Evolutionary conservation across 2,113 vertebrate genomes (phyloP).

Genomic region (Pelmatolapia mariae): DNA sequence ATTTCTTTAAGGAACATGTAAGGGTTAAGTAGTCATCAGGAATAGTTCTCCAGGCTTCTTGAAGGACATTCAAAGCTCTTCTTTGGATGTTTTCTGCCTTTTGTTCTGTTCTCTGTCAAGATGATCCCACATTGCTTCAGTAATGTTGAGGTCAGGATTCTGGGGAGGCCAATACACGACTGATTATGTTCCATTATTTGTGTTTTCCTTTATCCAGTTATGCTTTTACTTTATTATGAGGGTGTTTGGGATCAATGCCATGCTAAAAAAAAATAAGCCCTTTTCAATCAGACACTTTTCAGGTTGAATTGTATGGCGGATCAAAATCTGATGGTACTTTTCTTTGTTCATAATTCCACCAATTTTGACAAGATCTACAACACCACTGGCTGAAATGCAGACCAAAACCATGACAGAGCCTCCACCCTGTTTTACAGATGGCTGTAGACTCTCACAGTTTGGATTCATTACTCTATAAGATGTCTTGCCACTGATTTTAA

Average conservation of each 20-base stretch:
- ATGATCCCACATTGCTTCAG: neutral
- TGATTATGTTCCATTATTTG: neutral
- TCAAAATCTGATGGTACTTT: neutral
- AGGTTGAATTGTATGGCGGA: neutral
- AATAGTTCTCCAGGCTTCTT: neutral
- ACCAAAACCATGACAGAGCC: fast-evolving
- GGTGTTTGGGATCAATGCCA: neutral
- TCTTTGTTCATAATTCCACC: neutral
- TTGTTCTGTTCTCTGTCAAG: neutral
- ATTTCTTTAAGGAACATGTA: fast-evolving
- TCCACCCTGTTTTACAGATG: too few relatives aligned
- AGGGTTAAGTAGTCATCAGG: neutral
- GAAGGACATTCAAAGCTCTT: neutral
- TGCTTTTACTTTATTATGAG: neutral
- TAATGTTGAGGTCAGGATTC: neutral
- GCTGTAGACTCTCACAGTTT: neutral
- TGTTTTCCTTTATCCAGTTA: neutral
- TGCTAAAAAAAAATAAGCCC: neutral
- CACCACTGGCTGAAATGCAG: neutral
- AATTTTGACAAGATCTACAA: neutral
- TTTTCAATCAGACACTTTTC: neutral
- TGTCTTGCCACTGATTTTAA: neutral
- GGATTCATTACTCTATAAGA: neutral
- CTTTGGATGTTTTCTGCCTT: neutral
- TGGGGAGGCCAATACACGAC: neutral